Evolutionary conservation across 2,797 vertebrate genomes (phyloP), one percentile per base, ranked within the genome.

Genomic region (Myotis myotis): DNA sequence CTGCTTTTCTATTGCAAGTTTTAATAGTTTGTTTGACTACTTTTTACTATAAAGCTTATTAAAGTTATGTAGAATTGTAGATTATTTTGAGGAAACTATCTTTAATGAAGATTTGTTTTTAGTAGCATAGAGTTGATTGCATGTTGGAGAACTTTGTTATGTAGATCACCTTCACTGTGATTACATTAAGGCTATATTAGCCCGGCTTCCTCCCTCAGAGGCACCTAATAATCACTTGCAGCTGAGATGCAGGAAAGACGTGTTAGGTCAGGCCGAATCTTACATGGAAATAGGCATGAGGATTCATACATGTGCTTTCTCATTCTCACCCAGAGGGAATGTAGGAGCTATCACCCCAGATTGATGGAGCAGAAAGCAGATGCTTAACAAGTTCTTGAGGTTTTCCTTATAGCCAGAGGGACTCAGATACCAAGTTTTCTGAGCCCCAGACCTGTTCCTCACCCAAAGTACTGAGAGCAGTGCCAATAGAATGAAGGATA

Each of bases 1-100:
- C 93, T 96, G 23, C 30, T 72, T 95, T 95, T 80, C 86, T 89
- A 30, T 51, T 85, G 53, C 12, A 22, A 7, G 28, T 85, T 93
- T 81, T 82, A 93, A 76, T 16, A 15, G 16, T 8, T 82, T 25
- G 3, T 83, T 76, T 81, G 68, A 76, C 60, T 76, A 19, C 94
- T 55, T 71, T 25, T 41, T 94, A 23, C 10, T 79, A 38, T 33
- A n/a, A 79, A 81, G 9, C 66, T 57, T 64, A 92, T 53, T 60
- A 94, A 55, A 72, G 28, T 93, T 15, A 10, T 47, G 23, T 90
- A 70, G 20, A 87, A 53, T 91, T 10, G 3, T 70, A 66, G 36
- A n/a, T 88, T 75, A 11, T 75, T 87, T 66, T 79, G 49, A 38
- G 41, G 70, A 68, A 62, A 38, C 13, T 8, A 2, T 71, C 64